These are phyloP conservation scores for Stenodera caucasica DNA, from an alignment of 2,888 invertebrate genomes.

Conservation along the genomic window DNA sequence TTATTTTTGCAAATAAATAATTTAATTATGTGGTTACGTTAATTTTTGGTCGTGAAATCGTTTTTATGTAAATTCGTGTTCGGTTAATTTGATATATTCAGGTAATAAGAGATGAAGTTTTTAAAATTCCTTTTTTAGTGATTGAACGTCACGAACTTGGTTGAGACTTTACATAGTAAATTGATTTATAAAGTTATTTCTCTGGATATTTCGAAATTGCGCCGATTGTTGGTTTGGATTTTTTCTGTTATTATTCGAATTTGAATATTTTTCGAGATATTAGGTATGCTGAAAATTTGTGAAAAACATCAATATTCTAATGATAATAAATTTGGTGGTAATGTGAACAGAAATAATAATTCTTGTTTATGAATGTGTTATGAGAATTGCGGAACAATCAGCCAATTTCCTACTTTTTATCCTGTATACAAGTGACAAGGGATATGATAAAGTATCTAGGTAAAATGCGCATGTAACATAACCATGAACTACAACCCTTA, in stretches of 20 bases:
- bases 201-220: background rate
- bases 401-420: constrained; percentile 11
- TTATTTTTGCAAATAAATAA: no score
- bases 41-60: background rate
- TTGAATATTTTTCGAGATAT: no score
- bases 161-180: constrained; percentile 9
- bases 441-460: constrained; percentile 21
- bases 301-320: background rate
- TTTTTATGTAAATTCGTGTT: background rate
- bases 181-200: constrained; percentile 10
- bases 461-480: constrained; percentile 23
- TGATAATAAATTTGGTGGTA: no score
- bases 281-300: background rate
- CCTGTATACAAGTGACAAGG: constrained; percentile 18
- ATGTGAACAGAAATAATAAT: background rate
- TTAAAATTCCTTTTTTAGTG: background rate
- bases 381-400: background rate
- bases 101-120: constrained; percentile 1
- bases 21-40: no score
- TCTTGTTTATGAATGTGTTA: background rate
- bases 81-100: background rate
- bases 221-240: background rate
- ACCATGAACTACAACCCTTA: constrained; percentile 25
- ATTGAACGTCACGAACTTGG: background rate
- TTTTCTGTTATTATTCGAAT: background rate